Evolutionary conservation across 2,888 invertebrate species (phyloP), one percentile per base, ranked within the genome.

Genomic region (Anaspis maculata): DNA sequence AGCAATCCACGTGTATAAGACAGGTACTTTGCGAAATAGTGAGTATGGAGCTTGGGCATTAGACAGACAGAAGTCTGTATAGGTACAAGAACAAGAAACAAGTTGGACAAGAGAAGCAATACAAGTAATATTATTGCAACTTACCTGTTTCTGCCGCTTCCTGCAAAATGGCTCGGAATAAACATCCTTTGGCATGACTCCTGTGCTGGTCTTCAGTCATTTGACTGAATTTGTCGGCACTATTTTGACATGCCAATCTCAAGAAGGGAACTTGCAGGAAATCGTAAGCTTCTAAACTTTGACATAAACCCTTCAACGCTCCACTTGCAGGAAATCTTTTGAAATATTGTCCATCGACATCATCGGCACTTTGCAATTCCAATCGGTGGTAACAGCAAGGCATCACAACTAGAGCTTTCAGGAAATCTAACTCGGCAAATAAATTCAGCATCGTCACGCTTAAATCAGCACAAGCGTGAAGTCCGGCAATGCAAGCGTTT

Each of bases 401-500:
- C 72, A 86, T 77, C 9, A 85, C 66, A 25, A 79, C 69, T 13
- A 84, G 56, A 10, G 72, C 62, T 39, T 66, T 69, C 0, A 76
- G 76, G 19, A 63, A 59, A 4, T 67, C 52, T 58, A 79, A 71
- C 49, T 71, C 64, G 23, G 72, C 52, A 61, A 83, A 86, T 44
- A 84, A 62, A 48, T 74, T 70, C 28, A 83, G 70, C 5, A 81
- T 76, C 32, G 73, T 71, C 13, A 83, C 68, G 23, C 82, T 78
- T 34, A 87, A 68, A 66, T 86, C 85, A 0, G 81, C 86, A 52
- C 87, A 87, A 3, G 84, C 78, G 55, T 87, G 87, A 5, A 87
- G 69, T 1, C 85, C 86, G 37, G 74, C 66, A 41, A 79, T 54
- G 34, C 71, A 70, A 32, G 66, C 49, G 28, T 54, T 44, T 19